Conservation (phyloP, 2,113 vertebrate genomes). For the Scartelaos histophorus region DNA sequence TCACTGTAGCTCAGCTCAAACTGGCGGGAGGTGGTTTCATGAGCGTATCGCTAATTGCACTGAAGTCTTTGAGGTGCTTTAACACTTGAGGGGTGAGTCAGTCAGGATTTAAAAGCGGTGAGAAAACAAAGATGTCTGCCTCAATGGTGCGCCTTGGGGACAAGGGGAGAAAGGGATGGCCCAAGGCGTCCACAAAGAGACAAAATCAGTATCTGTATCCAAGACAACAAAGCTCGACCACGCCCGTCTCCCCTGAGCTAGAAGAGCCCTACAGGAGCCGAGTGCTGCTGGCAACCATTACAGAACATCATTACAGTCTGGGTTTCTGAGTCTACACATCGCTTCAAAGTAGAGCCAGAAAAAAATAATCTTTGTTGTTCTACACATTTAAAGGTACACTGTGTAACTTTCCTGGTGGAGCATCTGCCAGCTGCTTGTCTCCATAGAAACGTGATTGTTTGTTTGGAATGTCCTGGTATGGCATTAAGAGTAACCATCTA, state of each 20-base stretch:
- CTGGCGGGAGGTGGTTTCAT: neutral
- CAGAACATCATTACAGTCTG: neutral
- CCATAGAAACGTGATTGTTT: too few relatives aligned
- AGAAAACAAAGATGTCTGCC: conserved; percentile 9
- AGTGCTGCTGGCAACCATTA: conserved; percentile 21
- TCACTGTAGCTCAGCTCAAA: neutral
- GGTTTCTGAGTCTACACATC: neutral
- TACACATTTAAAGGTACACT: neutral
- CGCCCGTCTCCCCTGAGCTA: neutral
- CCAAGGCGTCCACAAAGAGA: conserved; percentile 19
- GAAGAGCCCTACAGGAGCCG: conserved; percentile 28
- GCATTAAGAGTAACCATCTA: too few relatives aligned
- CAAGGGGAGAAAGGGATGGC: conserved; percentile 17
- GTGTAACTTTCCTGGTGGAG: too few relatives aligned
- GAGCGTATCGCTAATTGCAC: conserved; percentile 25
- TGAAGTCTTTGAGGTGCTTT: conserved; percentile 18
- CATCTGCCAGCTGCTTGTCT: too few relatives aligned
- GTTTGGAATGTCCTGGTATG: too few relatives aligned
- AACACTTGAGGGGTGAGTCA: conserved; percentile 10
- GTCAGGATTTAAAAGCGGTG: conserved; percentile 16
- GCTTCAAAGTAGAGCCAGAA: neutral
- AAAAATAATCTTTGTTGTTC: neutral
- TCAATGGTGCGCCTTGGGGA: conserved; percentile 11
- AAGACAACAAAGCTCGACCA: conserved; percentile 18
- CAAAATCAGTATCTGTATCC: conserved; percentile 33